Evolutionary conservation across 2,888 invertebrate species (phyloP), one percentile per base, ranked within the genome.

Genomic region (Ennomos quercinarius): DNA sequence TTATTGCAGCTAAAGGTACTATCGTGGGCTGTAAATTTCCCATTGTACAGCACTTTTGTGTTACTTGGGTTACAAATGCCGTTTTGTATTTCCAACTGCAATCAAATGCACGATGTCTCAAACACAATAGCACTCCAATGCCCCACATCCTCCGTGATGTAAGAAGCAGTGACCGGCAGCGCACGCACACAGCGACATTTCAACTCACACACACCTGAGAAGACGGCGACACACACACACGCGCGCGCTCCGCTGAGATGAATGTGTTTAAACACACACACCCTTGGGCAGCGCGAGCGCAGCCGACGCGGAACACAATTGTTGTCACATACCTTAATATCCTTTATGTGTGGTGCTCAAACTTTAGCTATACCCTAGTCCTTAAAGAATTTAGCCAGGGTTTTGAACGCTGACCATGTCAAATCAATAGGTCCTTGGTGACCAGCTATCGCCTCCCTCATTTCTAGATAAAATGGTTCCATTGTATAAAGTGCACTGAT

Each of bases 301-400:
- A 67, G 59, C 61, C 66, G 64, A 73, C 78, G 70, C 76, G 72
- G 74, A 74, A 77, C 76, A 73, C 79, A 74, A 83, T 84, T 89
- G 89, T 89, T 89, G 88, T 81, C 84, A 86, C 85, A 87, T 89
- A 87, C 87, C 84, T 84, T 87, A 79, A 82, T 84, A 76, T 83
- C 78, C 71, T 62, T 61, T 41, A 52, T 38, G 72, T 55, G 58
- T 17, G 78, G 17, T 58, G 50, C 77, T 76, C 84, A 88, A 89
- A 83, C 68, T 78, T 72, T 64, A 27, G 3, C 10, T 0, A n/a
- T n/a, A n/a, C n/a, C n/a, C n/a, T n/a, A n/a, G 6, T 34, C 2
- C 4, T n/a, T 46, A 48, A 47, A 42, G 34, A 54, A 37, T 9
- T 35, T 36, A 48, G 46, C 27, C 35, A 12, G 13, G 2, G 27